A percentile compares a stretch with the other conserved stretches of the same genome.
Evolutionary conservation across 2,113 vertebrate species (phyloP).

Genomic region (Pleuronectes platessa): DNA sequence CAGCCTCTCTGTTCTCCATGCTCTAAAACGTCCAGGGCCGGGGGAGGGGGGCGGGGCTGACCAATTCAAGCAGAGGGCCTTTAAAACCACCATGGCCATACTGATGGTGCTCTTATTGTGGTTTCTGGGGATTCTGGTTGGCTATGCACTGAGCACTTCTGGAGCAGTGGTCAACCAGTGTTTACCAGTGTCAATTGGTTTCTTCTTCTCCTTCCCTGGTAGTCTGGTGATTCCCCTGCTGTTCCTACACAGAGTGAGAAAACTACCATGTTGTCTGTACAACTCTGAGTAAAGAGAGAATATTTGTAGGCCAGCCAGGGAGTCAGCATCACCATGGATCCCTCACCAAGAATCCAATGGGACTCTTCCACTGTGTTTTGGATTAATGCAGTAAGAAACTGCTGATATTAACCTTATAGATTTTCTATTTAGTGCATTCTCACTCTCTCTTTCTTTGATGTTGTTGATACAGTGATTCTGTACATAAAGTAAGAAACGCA

Average conservation of each 20-base stretch:
- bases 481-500: no score
- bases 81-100: constrained; percentile 18
- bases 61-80: constrained; percentile 23
- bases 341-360: no score
- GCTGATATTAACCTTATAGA: no score
- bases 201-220: neutral
- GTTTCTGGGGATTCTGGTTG: neutral
- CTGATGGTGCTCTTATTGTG: neutral
- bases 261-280: neutral
- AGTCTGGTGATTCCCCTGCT: constrained; percentile 41
- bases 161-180: rapidly evolving
- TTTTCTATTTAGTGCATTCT: no score
- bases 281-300: neutral
- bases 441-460: no score
- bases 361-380: no score
- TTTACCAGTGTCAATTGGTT: rapidly evolving
- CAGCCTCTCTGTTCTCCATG: constrained; percentile 25
- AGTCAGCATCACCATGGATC: no score
- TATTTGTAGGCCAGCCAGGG: no score
- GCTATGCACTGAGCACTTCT: rapidly evolving
- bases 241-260: constrained; percentile 30
- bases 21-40: constrained; percentile 23
- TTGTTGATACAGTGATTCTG: no score
- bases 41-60: neutral
- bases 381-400: no score